Evolutionary conservation across 1,140 invertebrate species (phyloP), one percentile per base, ranked within the genome.

Genomic region (Micrasema longulum): DNA sequence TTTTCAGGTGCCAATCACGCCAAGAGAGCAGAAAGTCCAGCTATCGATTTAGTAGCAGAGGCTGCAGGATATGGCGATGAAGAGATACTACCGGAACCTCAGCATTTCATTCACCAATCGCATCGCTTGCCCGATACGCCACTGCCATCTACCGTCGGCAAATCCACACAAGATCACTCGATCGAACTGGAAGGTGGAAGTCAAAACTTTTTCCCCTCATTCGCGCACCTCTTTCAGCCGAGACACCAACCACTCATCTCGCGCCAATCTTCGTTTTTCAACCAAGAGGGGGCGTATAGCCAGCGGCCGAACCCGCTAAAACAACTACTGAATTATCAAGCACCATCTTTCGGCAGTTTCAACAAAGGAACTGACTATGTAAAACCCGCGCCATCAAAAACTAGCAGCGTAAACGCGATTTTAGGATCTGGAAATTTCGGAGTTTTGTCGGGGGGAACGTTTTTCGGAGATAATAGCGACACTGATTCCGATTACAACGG

Each of bases 381-480:
- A 4, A 76, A 76, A 55, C 16, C 74, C 0, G 52, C 69, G 75
- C 77, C 50, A 81, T 78, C 38, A 31, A 23, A 38, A 31, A 14
- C 66, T 0, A 74, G 83, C 20, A 82, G 83, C 26, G 73, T 81
- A 1, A 80, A 78, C 69, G 63, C 53, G 18, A 84, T 95, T 2
- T 80, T 96, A 16, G 93, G 94, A 1, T 95, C 93, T 0, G 95
- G 94, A 0, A 95, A 96, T 80, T 96, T 96, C 77, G 94, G 93
- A 0, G 92, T 96, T 0, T 91, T 96, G 35, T 87, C 89, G 57
- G 95, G 95, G 0, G 95, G 95, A 1, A 96, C 94, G 18, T 96
- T 94, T 81, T 95, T 94, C 63, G 85, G 82, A 11, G 86, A 88
- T 69, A 87, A 86, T 22, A 80, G 83, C 52, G 87, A 87, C 73